phyloP scores from a whole-genome alignment of 2,797 vertebrate genomes.

The Karalla daura region DNA sequence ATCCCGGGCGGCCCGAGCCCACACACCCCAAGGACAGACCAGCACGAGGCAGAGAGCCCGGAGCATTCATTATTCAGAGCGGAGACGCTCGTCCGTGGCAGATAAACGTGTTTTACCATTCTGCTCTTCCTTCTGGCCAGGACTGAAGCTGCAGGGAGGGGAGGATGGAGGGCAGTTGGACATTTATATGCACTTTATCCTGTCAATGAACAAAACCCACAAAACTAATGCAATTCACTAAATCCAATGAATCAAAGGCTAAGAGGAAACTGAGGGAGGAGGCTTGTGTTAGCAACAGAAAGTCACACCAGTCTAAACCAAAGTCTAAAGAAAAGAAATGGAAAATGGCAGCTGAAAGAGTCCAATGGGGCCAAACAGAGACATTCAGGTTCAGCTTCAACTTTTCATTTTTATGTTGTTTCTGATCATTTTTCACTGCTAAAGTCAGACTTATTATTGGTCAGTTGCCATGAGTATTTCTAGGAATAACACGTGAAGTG shows the following conservation, averaged over 20 bases:
- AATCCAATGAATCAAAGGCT: conserved; percentile 25
- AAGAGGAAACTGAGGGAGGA: not conserved
- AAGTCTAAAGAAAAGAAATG: too few relatives aligned
- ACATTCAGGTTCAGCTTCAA: too few relatives aligned
- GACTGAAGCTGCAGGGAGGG: conserved; percentile 51
- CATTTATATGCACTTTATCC: conserved; percentile 72
- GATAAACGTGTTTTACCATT: conserved; percentile 77
- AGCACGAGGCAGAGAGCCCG: conserved; percentile 52
- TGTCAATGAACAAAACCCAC: conserved; percentile 28
- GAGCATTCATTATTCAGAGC: conserved; percentile 78
- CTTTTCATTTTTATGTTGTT: too few relatives aligned
- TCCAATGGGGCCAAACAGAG: too few relatives aligned
- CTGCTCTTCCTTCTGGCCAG: conserved; percentile 47
- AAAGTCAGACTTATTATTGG: too few relatives aligned
- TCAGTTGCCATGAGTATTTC: too few relatives aligned
- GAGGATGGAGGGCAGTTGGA: conserved; percentile 28
- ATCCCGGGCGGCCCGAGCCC: conserved; percentile 29
- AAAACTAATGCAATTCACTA: conserved; percentile 41
- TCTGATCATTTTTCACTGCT: too few relatives aligned
- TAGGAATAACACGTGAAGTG: too few relatives aligned
- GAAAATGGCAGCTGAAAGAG: not conserved
- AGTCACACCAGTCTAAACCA: too few relatives aligned
- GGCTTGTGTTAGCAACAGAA: not conserved
- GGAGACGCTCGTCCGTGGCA: conserved; percentile 53
- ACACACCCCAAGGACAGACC: conserved; percentile 64